Evolutionary conservation across 2,888 invertebrate genomes (phyloP).

Genomic region (Hirtodrosophila cameraria): DNA sequence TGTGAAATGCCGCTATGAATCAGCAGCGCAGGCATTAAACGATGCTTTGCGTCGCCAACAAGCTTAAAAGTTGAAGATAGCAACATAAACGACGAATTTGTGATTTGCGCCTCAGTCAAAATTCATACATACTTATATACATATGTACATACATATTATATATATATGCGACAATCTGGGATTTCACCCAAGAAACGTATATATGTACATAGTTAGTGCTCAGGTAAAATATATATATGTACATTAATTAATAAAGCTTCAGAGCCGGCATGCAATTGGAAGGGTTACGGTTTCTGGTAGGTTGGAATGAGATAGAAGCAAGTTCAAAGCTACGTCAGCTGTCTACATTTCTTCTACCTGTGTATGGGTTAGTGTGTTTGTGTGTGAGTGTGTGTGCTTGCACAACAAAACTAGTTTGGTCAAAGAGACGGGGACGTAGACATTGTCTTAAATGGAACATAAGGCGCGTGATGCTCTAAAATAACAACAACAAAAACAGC

Average conservation of each 20-base stretch:
- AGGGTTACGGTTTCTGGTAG: constrained; percentile 46
- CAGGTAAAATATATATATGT: constrained; percentile 27
- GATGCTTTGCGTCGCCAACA: neutral
- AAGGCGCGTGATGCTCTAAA: constrained; percentile 56
- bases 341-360: too few species aligned
- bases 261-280: constrained; percentile 37
- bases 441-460: constrained; percentile 59
- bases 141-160: too few species aligned
- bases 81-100: too few species aligned
- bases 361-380: neutral
- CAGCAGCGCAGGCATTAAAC: constrained; percentile 24
- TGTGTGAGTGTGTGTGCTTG: constrained; percentile 8
- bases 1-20: constrained; percentile 15
- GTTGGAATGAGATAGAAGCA: constrained; percentile 33
- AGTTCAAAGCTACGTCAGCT: constrained; percentile 1
- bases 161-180: too few species aligned
- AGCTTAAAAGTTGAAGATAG: too few species aligned
- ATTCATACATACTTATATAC: too few species aligned
- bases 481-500: constrained; percentile 15
- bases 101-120: too few species aligned
- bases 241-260: constrained; percentile 23
- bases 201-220: constrained; percentile 6
- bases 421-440: constrained; percentile 51
- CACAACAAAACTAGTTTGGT: constrained; percentile 44
- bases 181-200: too few species aligned